Evolutionary conservation across 2,888 invertebrate genomes (phyloP), one percentile per base, ranked within the genome.

Genomic region (Augochlorella aurata): DNA sequence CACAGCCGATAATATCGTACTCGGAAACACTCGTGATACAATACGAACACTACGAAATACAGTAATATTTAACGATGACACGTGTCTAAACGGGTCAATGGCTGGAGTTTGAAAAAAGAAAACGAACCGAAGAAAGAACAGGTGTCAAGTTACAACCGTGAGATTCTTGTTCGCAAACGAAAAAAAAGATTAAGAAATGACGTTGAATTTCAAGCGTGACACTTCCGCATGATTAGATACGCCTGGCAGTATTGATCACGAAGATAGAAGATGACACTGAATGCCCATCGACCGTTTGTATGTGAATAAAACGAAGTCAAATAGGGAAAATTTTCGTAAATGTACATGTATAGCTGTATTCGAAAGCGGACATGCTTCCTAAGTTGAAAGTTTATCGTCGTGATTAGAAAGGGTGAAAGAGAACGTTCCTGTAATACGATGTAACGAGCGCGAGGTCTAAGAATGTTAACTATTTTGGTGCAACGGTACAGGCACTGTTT

Each of bases 211-310:
- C 44, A 68, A 54, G 84, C 67, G 74, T 79, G 76, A 84, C 76
- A 84, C 84, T 84, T 84, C 80, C 80, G 83, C 74, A 72, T 74
- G 76, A 79, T 86, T 68, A 45, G 70, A 77, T 69, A 83, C 44
- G 47, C 66, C 18, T 70, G 58, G 44, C 54, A 67, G 68, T 75
- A 65, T 83, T 54, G 72, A 83, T 83, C 72, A 58, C 47, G 69
- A 21, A 68, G 67, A 58, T 82, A 82, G 52, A 44, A 44, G 44
- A 65, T 63, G 18, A 63, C 38, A 21, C 52, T 29, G 9, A 47
- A n/a, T 12, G 45, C 58, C 29, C 45, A 16, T 66, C 12, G 58
- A 24, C 24, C 24, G 14, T 18, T 50, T 66, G 5, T 8, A 29
- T 54, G 63, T 10, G 9, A 16, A 38, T 29, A 58, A 50, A 66